Conservation (phyloP, 2,888 invertebrate genomes). For the Acanthosoma haemorrhoidale region DNA sequence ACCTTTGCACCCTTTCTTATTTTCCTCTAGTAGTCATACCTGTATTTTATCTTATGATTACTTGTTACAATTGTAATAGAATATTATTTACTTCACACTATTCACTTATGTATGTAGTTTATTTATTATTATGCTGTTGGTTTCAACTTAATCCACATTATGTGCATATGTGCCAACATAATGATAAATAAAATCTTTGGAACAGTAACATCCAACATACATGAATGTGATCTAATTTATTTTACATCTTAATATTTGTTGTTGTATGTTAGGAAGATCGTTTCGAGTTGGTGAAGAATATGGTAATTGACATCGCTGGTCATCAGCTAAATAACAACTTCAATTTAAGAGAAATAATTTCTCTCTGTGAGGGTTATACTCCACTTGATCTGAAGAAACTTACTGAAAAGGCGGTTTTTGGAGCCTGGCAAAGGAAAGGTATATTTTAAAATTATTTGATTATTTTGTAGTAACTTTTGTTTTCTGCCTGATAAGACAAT, state of each 20-base stretch:
- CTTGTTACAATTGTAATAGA: no score
- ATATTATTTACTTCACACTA: no score
- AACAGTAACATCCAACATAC: background rate
- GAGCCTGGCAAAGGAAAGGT: slow-evolving; percentile 64
- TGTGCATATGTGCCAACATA: background rate
- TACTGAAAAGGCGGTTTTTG: slow-evolving; percentile 65
- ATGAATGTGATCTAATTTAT: no score
- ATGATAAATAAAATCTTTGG: background rate
- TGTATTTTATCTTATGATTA: no score
- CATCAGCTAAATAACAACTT: slow-evolving; percentile 35
- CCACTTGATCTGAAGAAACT: slow-evolving; percentile 63
- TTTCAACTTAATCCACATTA: no score
- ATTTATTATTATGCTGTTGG: no score
- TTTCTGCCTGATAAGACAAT: background rate
- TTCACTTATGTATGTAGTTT: no score
- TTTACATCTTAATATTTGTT: background rate
- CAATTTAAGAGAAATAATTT: slow-evolving; percentile 54
- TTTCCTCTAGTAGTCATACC: no score
- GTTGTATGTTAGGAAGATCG: slow-evolving; percentile 54
- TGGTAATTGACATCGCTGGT: slow-evolving; percentile 53
- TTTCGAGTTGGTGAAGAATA: slow-evolving; percentile 56
- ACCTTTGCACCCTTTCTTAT: no score
- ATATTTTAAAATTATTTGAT: slow-evolving; percentile 42
- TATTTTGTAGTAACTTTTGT: background rate
- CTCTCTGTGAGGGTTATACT: slow-evolving; percentile 66